phyloP scores from a whole-genome alignment of 2,113 vertebrate species.

The Upupa epops region DNA sequence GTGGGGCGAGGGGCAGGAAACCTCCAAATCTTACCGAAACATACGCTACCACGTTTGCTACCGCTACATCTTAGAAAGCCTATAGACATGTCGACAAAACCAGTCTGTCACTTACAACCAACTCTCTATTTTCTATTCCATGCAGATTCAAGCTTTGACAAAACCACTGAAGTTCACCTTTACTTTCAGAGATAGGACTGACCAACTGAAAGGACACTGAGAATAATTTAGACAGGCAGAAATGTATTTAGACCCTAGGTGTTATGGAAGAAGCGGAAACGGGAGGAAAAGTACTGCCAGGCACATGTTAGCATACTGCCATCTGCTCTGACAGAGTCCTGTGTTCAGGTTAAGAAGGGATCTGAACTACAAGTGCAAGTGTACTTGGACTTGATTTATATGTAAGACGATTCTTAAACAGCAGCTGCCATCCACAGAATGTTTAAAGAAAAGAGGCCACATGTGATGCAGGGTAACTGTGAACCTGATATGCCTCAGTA shows the following conservation, averaged over 20 bases:
- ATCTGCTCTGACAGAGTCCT: background rate
- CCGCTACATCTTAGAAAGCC: conserved; percentile 59
- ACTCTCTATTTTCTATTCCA: conserved; percentile 67
- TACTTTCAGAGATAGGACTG: conserved; percentile 46
- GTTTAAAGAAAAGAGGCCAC: background rate
- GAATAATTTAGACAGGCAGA: conserved; percentile 36
- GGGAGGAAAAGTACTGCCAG: background rate
- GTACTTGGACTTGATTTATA: conserved; percentile 1
- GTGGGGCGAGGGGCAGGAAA: background rate
- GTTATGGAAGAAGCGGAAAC: background rate
- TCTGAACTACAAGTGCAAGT: conserved; percentile 23
- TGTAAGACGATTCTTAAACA: background rate
- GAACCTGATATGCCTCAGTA: background rate
- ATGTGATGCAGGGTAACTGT: background rate
- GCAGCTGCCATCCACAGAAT: conserved; percentile 35
- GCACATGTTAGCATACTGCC: background rate
- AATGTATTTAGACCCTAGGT: conserved; percentile 54
- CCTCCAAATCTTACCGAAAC: conserved; percentile 27
- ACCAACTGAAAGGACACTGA: conserved; percentile 45
- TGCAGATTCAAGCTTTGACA: conserved; percentile 67
- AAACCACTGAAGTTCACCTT: conserved; percentile 63
- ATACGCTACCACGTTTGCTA: conserved; percentile 60
- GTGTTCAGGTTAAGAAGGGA: background rate
- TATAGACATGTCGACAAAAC: conserved; percentile 66
- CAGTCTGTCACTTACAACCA: conserved; percentile 67